These are phyloP conservation scores for Noctua fimbriata DNA, from an alignment of 2,888 invertebrate genomes.

Conservation along the genomic window DNA sequence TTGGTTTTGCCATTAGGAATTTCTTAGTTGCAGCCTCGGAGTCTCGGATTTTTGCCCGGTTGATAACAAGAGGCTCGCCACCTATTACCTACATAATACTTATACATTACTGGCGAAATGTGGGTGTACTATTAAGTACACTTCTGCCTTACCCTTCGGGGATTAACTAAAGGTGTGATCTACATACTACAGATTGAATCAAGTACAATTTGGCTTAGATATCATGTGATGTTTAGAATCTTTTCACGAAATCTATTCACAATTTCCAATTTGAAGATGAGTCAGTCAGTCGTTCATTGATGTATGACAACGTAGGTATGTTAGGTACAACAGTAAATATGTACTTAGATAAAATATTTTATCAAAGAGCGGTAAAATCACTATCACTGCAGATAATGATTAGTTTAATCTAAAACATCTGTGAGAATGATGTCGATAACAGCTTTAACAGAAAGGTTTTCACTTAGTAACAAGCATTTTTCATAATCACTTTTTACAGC, in stretches of 20 bases:
- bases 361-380: slow-evolving; percentile 28
- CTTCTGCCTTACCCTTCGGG: no score
- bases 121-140: no score
- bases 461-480: slow-evolving; percentile 3
- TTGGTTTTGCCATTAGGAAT: no score
- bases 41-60: no score
- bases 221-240: background rate
- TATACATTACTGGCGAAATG: no score
- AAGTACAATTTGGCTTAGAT: no score
- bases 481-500: background rate
- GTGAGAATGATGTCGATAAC: slow-evolving; percentile 15
- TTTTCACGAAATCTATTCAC: background rate
- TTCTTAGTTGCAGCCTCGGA: no score
- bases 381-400: slow-evolving; percentile 31
- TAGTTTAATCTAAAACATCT: slow-evolving; percentile 30
- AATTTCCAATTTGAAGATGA: background rate
- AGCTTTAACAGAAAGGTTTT: background rate
- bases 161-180: no score
- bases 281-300: background rate
- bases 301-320: background rate
- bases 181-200: no score
- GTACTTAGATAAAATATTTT: slow-evolving; percentile 21
- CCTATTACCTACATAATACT: no score
- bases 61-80: no score
- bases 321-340: slow-evolving; percentile 5